Percentiles rank a stretch among this genome's conserved stretches.
phyloP scores from a whole-genome alignment of 2,888 invertebrate genomes.

The Eutolmus rufibarbis region DNA sequence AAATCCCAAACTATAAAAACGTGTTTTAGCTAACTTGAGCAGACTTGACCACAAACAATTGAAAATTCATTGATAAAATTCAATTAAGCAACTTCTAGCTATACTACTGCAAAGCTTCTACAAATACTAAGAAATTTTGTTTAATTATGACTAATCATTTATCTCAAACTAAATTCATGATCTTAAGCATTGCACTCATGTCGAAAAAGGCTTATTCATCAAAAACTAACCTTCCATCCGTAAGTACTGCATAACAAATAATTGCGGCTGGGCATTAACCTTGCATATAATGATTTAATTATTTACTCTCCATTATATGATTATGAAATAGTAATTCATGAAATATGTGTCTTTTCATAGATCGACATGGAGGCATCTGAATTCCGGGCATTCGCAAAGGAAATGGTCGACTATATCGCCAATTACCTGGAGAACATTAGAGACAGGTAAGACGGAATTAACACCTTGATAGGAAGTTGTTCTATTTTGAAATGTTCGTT shows the following conservation, averaged over 20 bases:
- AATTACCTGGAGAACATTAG: constrained; percentile 93
- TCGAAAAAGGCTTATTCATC: constrained; percentile 7
- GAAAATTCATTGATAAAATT: not conserved
- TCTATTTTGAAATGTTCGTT: not conserved
- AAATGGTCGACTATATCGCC: constrained; percentile 93
- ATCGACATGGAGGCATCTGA: constrained; percentile 79
- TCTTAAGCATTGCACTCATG: not conserved
- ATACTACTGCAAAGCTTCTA: not conserved
- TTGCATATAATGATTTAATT: not conserved
- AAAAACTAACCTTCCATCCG: constrained; percentile 21
- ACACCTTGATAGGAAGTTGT: not conserved
- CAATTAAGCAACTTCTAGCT: not conserved
- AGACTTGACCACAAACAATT: not conserved
- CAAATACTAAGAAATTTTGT: not conserved
- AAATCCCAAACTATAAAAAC: not conserved
- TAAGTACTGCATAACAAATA: not conserved
- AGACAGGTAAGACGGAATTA: constrained; percentile 72
- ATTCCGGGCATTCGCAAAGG: constrained; percentile 87
- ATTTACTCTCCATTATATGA: not conserved
- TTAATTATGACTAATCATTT: not conserved
- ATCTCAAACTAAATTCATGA: not conserved
- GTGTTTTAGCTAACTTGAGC: not conserved
- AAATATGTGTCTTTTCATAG: constrained; percentile 49
- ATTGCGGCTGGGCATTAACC: not conserved
- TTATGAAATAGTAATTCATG: not conserved